Base-by-base conservation (phyloP, 2,797 vertebrate genomes). In the Sparidentex hasta region DNA sequence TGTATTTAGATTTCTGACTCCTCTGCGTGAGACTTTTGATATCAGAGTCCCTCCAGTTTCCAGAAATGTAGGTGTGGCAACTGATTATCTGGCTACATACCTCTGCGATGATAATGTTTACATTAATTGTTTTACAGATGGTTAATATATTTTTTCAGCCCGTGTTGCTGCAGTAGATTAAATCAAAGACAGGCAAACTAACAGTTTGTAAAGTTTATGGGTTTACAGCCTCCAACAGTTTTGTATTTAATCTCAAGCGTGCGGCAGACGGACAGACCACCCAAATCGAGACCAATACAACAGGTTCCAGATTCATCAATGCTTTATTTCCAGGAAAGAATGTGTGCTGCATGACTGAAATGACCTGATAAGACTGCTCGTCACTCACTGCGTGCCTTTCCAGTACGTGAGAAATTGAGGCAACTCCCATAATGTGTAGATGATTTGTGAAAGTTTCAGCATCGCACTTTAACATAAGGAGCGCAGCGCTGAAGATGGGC, bases 231-330 rank as follows among this genome's bases (percentile, higher is more conserved):
- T 44, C 46, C 51, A 66, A 18, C 29, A 25, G 7, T 69, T 57
- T 52, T 46, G 29, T 38, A n/a, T 68, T 55, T 46, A 64, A 51
- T 57, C 20, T 73, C 8, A 20, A 25, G 8, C 1, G 3, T 16
- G 29, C 23, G 44, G 47, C 25, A 51, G 59, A 51, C 21, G 43
- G 59, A 51, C 57, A 56, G 66, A 74, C 84, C 81, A 78, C 73
- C 73, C 65, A 74, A 52, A 63, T 29, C 14, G 33, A 48, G 23
- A 78, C 21, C 16, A 38, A 44, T 65, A 18, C 69, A 65, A 59
- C 48, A 58, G 11, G 0, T 13, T 20, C 14, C 27, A 29, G 8
- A 57, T 27, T n/a, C 4, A 52, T 46, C 2, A 66, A 38, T 38
- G 7, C 11, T 7, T 47, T 11, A 38, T 66, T 27, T 48, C 12